Base-by-base conservation (phyloP, 2,888 invertebrate species). In the Agonopterix alstromeriana region DNA sequence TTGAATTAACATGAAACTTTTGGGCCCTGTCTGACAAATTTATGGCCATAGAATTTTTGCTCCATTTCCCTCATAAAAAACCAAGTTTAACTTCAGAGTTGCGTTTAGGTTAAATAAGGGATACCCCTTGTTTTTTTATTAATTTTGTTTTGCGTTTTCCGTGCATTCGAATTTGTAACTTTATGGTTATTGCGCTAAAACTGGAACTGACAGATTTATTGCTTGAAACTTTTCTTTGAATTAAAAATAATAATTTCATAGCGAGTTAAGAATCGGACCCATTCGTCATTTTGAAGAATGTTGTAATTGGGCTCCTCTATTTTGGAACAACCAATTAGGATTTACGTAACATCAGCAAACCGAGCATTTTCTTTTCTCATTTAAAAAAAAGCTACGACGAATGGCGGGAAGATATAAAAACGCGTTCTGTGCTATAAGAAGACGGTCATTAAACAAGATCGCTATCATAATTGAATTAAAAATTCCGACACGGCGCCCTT, bases 391-490 rank as follows among this genome's bases (percentile, higher is more conserved):
- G 53, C 52, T 56, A 49, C 46, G 51, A 52, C 50, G 50, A 42
- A 40, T 43, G 48, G 54, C 61, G 54, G 59, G 60, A 63, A 61
- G 65, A 70, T 71, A 73, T 71, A 74, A 70, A 74, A 77, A 74
- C 70, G 68, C 71, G 70, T 68, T 67, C 68, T 56, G 58, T 63
- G 63, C 73, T 70, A 61, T 74, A 73, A 76, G 76, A 72, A 73
- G 73, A 63, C 70, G 81, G 77, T 77, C 85, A 86, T 87, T 87
- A 86, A 85, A 82, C 82, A 84, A 80, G 86, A 87, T 87, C 78
- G 82, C 82, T 85, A 86, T 87, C 86, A 85, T 88, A 87, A 88
- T 88, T 88, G 87, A 88, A 88, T 88, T 88, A 87, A 87, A 87
- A 86, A 87, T 88, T 88, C 87, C 87, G 65, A 82, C 86, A 81